Evolutionary conservation across 2,797 vertebrate species (phyloP).

Genomic region (Acrossocheilus fasciatus): DNA sequence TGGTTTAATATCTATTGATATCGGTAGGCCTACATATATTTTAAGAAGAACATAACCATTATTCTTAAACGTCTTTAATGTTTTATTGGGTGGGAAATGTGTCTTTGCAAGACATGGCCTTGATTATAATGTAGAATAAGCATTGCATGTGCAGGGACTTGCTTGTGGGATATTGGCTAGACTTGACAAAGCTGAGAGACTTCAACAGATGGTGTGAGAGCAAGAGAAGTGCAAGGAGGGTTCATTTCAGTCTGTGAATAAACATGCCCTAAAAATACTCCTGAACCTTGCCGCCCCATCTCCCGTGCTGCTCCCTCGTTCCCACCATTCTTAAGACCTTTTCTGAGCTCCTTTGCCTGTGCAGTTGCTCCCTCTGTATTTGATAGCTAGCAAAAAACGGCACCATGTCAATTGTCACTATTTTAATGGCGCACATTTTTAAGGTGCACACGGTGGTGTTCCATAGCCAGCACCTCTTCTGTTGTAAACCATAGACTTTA

Average conservation of each 20-base stretch:
- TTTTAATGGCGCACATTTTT: conserved; percentile 42
- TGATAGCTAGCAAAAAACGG: conserved; percentile 20
- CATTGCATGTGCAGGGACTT: not conserved
- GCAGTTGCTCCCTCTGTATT: conserved; percentile 35
- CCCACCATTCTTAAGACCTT: conserved; percentile 42
- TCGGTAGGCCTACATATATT: not conserved
- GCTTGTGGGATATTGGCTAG: conserved; percentile 22
- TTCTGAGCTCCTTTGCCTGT: conserved; percentile 13
- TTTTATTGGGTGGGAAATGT: not conserved
- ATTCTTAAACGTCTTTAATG: not conserved
- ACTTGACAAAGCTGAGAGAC: conserved; percentile 78
- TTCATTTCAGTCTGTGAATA: conserved; percentile 83
- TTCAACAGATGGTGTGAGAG: conserved; percentile 69
- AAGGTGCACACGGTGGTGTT: conserved; percentile 13
- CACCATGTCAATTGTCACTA: conserved; percentile 38
- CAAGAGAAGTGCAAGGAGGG: conserved; percentile 75
- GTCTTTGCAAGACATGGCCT: not conserved
- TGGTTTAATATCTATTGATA: not conserved
- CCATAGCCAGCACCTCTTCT: not conserved
- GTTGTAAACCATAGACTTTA: not conserved
- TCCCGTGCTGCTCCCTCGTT: conserved; percentile 28
- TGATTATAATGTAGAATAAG: not conserved
- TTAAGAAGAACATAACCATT: not conserved
- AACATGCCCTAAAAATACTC: conserved; percentile 83
- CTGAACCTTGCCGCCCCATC: conserved; percentile 63